Evolutionary conservation across 2,797 vertebrate species (phyloP), one percentile per base, ranked within the genome.

Genomic region (Botia almorhae): DNA sequence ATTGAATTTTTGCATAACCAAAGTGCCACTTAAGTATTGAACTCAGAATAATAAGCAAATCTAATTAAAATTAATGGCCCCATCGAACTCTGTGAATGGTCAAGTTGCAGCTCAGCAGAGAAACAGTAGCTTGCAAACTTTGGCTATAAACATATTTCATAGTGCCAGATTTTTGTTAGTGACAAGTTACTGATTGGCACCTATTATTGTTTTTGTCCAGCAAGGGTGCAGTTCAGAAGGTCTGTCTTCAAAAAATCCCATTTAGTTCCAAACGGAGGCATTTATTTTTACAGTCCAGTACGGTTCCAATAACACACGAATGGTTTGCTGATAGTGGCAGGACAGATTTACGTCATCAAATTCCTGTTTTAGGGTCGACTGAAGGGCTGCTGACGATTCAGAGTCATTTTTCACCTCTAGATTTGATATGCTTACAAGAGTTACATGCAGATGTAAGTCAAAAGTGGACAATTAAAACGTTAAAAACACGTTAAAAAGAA

Each of bases 261-360:
- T 89, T 88, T 87, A 78, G 81, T 83, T 91, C 81, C 88, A 88
- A 85, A 75, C 63, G 26, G 6, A 79, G 67, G 75, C 81, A 74
- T 90, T 90, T 90, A 83, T 84, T 86, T 87, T 26, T 83, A 80
- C 84, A 85, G 87, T 80, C 74, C 33, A 84, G 83, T 81, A 79
- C 84, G 78, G 51, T 85, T 83, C 81, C 88, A 85, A 72, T 87
- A 83, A 87, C 72, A 64, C 81, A 61, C 6, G 80, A 84, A 85
- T 72, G 87, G 69, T 88, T 81, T 87, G 86, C 81, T 82, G 87
- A 89, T 88, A 85, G 87, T 60, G 69, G 81, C 82, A 80, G 82
- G 55, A 11, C 53, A 60, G 53, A 19, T 69, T 77, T 60, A 77
- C 65, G 48, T 39, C 53, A n/a, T 17, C 17, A 17, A 7, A 61